These are phyloP conservation scores for Cossypha niveicapilla DNA, from an alignment of 2,797 vertebrate genomes.

Conservation along the genomic window DNA sequence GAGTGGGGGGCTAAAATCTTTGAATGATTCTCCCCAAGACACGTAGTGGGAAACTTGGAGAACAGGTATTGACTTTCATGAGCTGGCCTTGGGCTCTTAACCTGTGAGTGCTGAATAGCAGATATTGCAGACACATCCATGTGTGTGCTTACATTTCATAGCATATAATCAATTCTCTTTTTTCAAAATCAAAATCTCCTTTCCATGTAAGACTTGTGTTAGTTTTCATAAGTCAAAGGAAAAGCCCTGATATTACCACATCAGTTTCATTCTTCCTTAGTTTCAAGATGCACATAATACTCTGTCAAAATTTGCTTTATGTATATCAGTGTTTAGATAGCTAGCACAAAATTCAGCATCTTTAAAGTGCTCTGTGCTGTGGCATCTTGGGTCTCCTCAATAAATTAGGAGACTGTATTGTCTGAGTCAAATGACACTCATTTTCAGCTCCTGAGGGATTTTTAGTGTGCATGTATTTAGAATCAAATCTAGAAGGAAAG, in stretches of 20 bases:
- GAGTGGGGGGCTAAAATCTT: background rate
- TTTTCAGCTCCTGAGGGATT: background rate
- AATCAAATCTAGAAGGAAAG: background rate
- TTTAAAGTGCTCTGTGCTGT: background rate
- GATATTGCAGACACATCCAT: background rate
- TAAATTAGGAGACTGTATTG: background rate
- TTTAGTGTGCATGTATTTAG: background rate
- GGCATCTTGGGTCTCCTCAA: background rate
- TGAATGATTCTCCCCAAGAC: background rate
- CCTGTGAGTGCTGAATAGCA: background rate
- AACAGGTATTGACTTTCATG: background rate
- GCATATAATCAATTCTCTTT: background rate
- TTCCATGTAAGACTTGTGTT: background rate
- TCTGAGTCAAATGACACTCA: background rate
- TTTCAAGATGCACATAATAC: background rate
- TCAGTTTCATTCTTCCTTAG: background rate
- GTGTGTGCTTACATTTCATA: background rate
- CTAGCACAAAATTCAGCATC: background rate
- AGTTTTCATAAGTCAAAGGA: background rate
- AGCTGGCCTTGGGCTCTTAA: background rate
- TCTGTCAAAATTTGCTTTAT: background rate
- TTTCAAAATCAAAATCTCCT: background rate
- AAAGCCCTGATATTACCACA: background rate
- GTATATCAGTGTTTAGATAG: background rate
- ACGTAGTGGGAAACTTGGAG: background rate